Evolutionary conservation across 2,113 vertebrate species (phyloP).

Genomic region (Athene cunicularia): DNA sequence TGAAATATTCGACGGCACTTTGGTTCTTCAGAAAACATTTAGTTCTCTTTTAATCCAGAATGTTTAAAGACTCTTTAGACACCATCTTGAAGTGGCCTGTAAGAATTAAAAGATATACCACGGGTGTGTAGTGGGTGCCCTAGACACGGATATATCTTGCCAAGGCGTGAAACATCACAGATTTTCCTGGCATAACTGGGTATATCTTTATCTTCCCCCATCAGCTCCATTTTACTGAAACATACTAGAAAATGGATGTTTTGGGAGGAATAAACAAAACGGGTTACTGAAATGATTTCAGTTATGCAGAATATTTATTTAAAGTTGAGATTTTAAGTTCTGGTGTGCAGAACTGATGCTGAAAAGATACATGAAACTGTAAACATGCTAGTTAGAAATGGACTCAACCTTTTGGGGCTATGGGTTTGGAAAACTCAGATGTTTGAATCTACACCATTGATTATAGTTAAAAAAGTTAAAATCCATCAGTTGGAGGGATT

Average conservation of each 20-base stretch:
- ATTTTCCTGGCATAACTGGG: background rate
- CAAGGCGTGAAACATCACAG: background rate
- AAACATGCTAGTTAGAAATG: background rate
- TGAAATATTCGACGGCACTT: slow-evolving; percentile 1
- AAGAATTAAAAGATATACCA: background rate
- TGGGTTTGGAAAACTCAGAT: background rate
- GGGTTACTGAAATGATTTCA: background rate
- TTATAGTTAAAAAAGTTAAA: background rate
- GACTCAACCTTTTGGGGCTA: background rate
- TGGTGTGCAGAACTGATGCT: background rate
- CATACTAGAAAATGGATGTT: background rate
- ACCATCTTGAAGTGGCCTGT: slow-evolving; percentile 9
- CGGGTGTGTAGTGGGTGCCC: background rate
- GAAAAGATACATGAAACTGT: background rate
- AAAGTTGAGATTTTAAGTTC: background rate
- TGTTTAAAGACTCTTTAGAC: background rate
- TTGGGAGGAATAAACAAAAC: background rate
- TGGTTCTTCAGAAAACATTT: slow-evolving; percentile 27
- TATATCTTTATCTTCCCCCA: background rate
- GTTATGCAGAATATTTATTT: background rate
- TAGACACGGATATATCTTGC: background rate
- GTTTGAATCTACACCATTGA: background rate
- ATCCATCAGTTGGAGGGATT: background rate
- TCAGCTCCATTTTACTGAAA: background rate
- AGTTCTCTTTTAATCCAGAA: slow-evolving; percentile 27